These are phyloP conservation scores for Kryphioiulus occultus DNA, from an alignment of 2,888 invertebrate species.

Conservation along the genomic window DNA sequence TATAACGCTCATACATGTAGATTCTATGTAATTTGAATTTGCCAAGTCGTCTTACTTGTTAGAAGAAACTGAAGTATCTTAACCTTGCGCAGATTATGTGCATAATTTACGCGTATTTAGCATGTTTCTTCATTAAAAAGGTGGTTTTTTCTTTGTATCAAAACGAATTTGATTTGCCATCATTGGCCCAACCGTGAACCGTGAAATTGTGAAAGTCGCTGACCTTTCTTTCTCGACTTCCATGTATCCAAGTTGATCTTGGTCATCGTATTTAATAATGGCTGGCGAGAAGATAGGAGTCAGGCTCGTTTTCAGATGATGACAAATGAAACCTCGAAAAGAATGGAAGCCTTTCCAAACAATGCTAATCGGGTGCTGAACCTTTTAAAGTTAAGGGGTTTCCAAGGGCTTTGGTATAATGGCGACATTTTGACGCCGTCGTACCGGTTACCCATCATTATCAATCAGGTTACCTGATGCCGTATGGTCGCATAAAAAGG, in stretches of 20 bases:
- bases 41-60: no score
- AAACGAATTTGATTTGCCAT: not conserved
- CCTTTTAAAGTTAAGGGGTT: not conserved
- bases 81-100: not conserved
- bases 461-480: slow-evolving; percentile 30
- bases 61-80: no score
- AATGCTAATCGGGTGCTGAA: not conserved
- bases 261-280: not conserved
- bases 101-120: not conserved
- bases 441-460: not conserved
- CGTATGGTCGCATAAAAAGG: not conserved
- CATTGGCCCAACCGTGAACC: not conserved
- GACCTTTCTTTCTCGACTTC: not conserved
- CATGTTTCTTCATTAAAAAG: not conserved
- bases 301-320: not conserved
- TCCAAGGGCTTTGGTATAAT: not conserved
- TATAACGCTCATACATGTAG: no score
- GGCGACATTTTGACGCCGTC: slow-evolving; percentile 26
- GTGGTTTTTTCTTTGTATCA: not conserved
- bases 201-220: not conserved
- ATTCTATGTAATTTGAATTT: no score
- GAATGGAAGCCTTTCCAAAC: slow-evolving; percentile 3
- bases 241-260: not conserved
- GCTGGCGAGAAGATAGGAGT: not conserved
- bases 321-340: slow-evolving; percentile 2